Conservation (phyloP, 37 sponge, comb jelly and placozoan genomes). For the Tethya wilhelma region DNA sequence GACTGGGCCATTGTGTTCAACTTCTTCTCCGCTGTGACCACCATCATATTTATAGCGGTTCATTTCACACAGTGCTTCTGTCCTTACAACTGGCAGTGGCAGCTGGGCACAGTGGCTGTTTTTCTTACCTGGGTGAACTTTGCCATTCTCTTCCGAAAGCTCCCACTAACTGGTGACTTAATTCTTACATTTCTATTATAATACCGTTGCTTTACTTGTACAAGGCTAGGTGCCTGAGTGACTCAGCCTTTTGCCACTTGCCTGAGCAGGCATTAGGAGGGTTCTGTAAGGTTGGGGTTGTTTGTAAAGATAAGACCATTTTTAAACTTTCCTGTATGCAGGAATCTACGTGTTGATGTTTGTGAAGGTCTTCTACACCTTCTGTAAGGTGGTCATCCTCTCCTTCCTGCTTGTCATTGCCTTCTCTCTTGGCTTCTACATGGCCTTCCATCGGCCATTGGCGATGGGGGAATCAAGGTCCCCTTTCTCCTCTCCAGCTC, state of each 20-base stretch:
- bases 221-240: too few relatives aligned
- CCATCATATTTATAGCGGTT: constrained; percentile 64
- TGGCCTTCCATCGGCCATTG: constrained; percentile 79
- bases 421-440: constrained; percentile 91
- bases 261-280: too few relatives aligned
- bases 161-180: constrained; percentile 62
- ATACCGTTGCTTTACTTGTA: too few relatives aligned
- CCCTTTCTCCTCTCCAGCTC: constrained; percentile 68
- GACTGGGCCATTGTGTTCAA: constrained; percentile 72
- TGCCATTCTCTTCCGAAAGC: constrained; percentile 74
- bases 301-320: neutral
- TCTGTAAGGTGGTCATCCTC: constrained; percentile 80
- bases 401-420: constrained; percentile 82
- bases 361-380: constrained; percentile 86
- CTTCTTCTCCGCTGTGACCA: constrained; percentile 7
- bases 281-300: too few relatives aligned
- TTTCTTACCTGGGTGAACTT: constrained; percentile 90
- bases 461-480: constrained; percentile 14
- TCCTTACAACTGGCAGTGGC: constrained; percentile 80
- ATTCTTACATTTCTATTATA: neutral
- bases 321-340: neutral
- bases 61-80: constrained; percentile 37
- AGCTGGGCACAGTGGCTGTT: constrained; percentile 83
- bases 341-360: constrained; percentile 98
- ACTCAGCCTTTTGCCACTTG: too few relatives aligned